Percentiles rank a stretch among this genome's conserved stretches.
Evolutionary conservation across 1,140 invertebrate species (phyloP).

Genomic region (Protaetia brevitarsis): DNA sequence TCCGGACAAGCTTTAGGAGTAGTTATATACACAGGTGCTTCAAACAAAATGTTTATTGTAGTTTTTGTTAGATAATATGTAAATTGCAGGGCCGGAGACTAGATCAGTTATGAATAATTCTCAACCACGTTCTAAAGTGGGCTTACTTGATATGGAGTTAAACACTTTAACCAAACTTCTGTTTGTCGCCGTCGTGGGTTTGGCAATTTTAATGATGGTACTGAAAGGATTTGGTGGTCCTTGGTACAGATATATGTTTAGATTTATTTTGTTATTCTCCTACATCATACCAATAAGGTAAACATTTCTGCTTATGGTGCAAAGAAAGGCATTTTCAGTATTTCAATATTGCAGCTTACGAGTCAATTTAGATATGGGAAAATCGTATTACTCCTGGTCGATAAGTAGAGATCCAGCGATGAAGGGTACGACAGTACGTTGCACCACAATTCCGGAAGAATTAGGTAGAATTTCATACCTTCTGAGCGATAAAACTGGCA

Average conservation of each 20-base stretch:
- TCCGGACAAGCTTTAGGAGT: constrained; percentile 94
- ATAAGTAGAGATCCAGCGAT: constrained; percentile 94
- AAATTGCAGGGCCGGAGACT: constrained; percentile 75
- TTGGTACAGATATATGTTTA: constrained; percentile 96
- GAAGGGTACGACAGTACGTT: constrained; percentile 93
- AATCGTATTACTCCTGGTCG: constrained; percentile 95
- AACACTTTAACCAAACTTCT: constrained; percentile 95
- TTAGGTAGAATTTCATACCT: constrained; percentile 94
- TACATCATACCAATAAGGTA: constrained; percentile 98
- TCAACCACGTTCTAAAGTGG: constrained; percentile 90
- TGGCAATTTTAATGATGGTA: constrained; percentile 92
- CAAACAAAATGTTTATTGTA: constrained; percentile 26
- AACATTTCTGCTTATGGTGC: constrained; percentile 31
- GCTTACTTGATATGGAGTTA: constrained; percentile 91
- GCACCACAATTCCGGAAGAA: constrained; percentile 98
- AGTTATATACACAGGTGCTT: constrained; percentile 95
- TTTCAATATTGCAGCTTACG: constrained; percentile 67
- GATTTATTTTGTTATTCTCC: constrained; percentile 96
- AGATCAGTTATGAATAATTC: constrained; percentile 98
- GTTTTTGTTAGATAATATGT: constrained; percentile 14
- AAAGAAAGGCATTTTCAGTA: neutral
- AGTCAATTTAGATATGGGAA: constrained; percentile 98
- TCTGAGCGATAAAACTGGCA: constrained; percentile 97
- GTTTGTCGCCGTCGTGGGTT: constrained; percentile 86
- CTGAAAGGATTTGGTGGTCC: constrained; percentile 93